Base-by-base conservation (phyloP, 2,113 vertebrate species). In the Megaptera novaeangliae region DNA sequence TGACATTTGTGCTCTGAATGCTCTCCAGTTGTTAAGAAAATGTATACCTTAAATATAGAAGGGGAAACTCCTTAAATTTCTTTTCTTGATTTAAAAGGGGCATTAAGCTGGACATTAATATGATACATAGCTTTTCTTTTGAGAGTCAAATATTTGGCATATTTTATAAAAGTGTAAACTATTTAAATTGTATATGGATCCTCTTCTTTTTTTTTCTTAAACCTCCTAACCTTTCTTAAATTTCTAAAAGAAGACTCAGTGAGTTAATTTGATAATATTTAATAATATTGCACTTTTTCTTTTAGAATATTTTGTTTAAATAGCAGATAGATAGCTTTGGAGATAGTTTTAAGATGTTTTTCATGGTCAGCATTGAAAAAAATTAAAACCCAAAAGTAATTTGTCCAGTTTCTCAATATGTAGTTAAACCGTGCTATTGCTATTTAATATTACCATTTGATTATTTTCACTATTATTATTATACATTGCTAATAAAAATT, bases 261-360 rank as follows among this genome's bases (percentile, higher is more conserved):
- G 71, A 71, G 23, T 96, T 97, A 92, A 95, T 96, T 92, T 94
- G 59, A 96, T 89, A 91, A 96, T 95, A 74, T 72, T 78, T 88
- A 93, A 75, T 13, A 95, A 27, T 81, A 90, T 57, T 61, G 14
- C 21, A 84, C 34, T 72, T 94, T 78, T 97, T 88, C 8, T 94
- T 77, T 68, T 85, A 88, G 34, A 86, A 39, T 88, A 66, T 78
- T 96, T 90, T 97, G 55, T 92, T 95, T 95, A 94, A 93, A 77
- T 91, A 83, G n/a, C 85, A 44, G 15, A 52, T 88, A 44, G 15
- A 52, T 94, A 57, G 23, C 52, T 91, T 91, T 91, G 72, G 74
- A 93, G 23, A 88, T 88, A 78, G 18, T 90, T 85, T 95, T 23
- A 86, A 92, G 86, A 66, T 96, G 17, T 81, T 78, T 97, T 97